These are phyloP conservation scores for Agriotes lineatus DNA, from an alignment of 2,888 invertebrate species.

Conservation along the genomic window DNA sequence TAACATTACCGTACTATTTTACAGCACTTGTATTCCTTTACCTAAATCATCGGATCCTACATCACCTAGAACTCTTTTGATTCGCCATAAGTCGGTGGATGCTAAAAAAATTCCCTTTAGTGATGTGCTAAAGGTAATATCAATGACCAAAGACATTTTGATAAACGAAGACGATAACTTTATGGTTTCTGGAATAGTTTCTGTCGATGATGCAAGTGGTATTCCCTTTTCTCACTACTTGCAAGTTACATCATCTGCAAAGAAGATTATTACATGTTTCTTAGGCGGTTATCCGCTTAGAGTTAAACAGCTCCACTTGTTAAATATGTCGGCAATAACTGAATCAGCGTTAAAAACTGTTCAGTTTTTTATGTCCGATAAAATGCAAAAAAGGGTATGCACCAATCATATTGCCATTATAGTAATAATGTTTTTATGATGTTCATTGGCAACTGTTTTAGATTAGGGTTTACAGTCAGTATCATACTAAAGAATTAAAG, in stretches of 20 bases:
- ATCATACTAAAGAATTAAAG: no score
- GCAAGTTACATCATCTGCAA: conserved; percentile 69
- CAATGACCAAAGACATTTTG: conserved; percentile 71
- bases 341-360: conserved; percentile 14
- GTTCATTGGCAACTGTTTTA: no score
- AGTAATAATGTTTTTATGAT: no score
- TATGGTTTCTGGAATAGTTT: conserved; percentile 68
- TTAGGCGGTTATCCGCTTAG: conserved; percentile 73
- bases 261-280: conserved; percentile 64
- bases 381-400: conserved; percentile 71
- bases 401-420: no score
- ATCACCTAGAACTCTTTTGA: conserved; percentile 1
- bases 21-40: conserved; percentile 7
- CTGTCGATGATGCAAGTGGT: conserved; percentile 70
- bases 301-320: conserved; percentile 68
- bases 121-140: conserved; percentile 58
- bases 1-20: no score
- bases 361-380: conserved; percentile 66
- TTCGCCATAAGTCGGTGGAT: neutral
- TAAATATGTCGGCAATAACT: neutral
- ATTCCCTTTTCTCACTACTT: conserved; percentile 64
- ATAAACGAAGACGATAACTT: conserved; percentile 74
- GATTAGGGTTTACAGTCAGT: no score
- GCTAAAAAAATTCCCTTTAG: neutral
- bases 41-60: conserved; percentile 2